Evolutionary conservation across 2,888 invertebrate species (phyloP).

Genomic region (Leucophenga maculata): DNA sequence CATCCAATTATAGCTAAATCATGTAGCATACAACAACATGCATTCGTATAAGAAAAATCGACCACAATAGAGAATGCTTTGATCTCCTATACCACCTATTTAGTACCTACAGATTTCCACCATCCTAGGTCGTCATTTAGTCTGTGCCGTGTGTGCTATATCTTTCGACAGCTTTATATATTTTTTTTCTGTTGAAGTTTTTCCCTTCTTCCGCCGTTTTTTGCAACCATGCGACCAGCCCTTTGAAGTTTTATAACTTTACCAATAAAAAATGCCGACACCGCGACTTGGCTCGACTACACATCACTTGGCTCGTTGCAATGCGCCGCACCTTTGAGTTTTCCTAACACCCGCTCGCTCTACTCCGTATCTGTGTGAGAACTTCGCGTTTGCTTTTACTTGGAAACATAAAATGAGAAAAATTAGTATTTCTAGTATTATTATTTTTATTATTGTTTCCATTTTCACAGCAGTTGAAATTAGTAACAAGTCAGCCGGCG

Average conservation of each 20-base stretch:
- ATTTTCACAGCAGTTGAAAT: not conserved
- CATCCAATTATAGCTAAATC: slow-evolving; percentile 17
- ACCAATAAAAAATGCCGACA: slow-evolving; percentile 15
- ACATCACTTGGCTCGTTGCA: not conserved
- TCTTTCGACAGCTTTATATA: slow-evolving; percentile 21
- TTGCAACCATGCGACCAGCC: slow-evolving; percentile 23
- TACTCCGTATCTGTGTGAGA: too few relatives aligned
- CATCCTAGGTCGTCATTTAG: not conserved
- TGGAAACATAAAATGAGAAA: slow-evolving; percentile 13
- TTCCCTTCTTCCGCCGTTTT: slow-evolving; percentile 11
- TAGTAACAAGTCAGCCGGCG: slow-evolving; percentile 1
- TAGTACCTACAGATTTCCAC: not conserved
- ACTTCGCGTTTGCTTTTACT: slow-evolving; percentile 1
- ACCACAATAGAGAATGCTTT: slow-evolving; percentile 9
- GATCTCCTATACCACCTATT: slow-evolving; percentile 8
- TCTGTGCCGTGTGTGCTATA: not conserved
- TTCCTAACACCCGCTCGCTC: too few relatives aligned
- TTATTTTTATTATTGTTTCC: slow-evolving; percentile 11
- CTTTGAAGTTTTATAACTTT: slow-evolving; percentile 27
- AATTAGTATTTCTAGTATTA: slow-evolving; percentile 23
- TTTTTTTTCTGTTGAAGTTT: slow-evolving; percentile 25
- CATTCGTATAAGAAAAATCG: not conserved
- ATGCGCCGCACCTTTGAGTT: slow-evolving; percentile 14
- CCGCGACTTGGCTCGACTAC: too few relatives aligned
- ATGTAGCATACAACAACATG: too few relatives aligned